phyloP scores from a whole-genome alignment of 2,113 vertebrate species.

The Sarotherodon lohbergeri region DNA sequence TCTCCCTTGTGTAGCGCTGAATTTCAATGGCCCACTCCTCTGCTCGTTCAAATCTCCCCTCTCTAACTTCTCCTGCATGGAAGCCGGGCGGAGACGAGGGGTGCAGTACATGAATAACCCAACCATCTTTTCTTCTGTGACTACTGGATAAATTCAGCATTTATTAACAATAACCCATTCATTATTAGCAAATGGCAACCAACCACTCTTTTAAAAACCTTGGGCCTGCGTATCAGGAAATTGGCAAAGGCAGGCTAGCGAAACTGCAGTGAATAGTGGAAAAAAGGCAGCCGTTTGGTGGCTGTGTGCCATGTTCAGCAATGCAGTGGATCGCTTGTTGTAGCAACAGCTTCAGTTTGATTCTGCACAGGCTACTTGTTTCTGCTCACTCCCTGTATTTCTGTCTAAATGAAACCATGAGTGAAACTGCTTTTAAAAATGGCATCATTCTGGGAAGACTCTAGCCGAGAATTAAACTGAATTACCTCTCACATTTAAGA shows the following conservation, averaged over 20 bases:
- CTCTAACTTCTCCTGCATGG: slow-evolving; percentile 8
- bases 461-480: not conserved
- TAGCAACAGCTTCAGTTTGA: slow-evolving; percentile 18
- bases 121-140: not conserved
- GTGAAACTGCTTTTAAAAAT: not conserved
- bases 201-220: slow-evolving; percentile 21
- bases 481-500: not conserved
- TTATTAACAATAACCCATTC: slow-evolving; percentile 35
- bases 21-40: slow-evolving; percentile 45
- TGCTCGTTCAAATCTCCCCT: not conserved
- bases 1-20: slow-evolving; percentile 28
- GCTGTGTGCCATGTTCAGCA: slow-evolving; percentile 18
- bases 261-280: slow-evolving; percentile 46
- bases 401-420: not conserved
- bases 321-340: not conserved
- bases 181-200: slow-evolving; percentile 13
- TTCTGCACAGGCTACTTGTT: slow-evolving; percentile 20
- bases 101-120: slow-evolving; percentile 35
- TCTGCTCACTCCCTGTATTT: not conserved
- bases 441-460: not conserved
- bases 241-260: slow-evolving; percentile 33
- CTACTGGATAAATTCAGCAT: slow-evolving; percentile 34
- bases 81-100: slow-evolving; percentile 36
- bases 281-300: slow-evolving; percentile 10
- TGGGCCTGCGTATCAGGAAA: slow-evolving; percentile 28